Evolutionary conservation across 2,888 invertebrate genomes (phyloP).

Genomic region (Chironomus riparius): DNA sequence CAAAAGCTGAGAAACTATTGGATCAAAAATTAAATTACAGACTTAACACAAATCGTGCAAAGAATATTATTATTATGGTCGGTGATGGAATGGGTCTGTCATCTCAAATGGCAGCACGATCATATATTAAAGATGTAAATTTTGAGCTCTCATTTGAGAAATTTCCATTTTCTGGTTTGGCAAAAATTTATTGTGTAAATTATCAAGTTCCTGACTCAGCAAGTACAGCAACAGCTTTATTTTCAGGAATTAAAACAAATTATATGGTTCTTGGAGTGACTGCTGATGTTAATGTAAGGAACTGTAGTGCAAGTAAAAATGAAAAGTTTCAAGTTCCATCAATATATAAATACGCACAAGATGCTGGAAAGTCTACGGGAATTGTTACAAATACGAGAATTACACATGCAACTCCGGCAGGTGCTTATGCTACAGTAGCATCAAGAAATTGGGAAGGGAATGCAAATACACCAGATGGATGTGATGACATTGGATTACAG

Average conservation of each 20-base stretch:
- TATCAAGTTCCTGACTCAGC: slow-evolving; percentile 67
- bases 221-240: slow-evolving; percentile 63
- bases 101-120: slow-evolving; percentile 1
- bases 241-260: slow-evolving; percentile 63
- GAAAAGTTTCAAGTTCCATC: slow-evolving; percentile 49
- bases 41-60: not conserved
- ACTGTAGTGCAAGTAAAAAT: slow-evolving; percentile 52
- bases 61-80: slow-evolving; percentile 11
- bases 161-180: slow-evolving; percentile 7
- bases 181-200: slow-evolving; percentile 59
- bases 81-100: slow-evolving; percentile 24
- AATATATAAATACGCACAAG: slow-evolving; percentile 56
- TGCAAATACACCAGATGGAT: slow-evolving; percentile 41
- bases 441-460: slow-evolving; percentile 59
- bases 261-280: slow-evolving; percentile 59
- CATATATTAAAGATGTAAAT: not conserved
- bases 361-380: slow-evolving; percentile 40
- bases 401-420: slow-evolving; percentile 63
- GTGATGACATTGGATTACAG: slow-evolving; percentile 59
- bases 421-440: slow-evolving; percentile 56
- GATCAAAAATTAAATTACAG: not conserved
- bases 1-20: not conserved
- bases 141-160: slow-evolving; percentile 10
- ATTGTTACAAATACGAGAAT: slow-evolving; percentile 61
- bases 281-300: slow-evolving; percentile 49